phyloP scores from a whole-genome alignment of 1,140 invertebrate genomes.

The Drosophila sp. region DNA sequence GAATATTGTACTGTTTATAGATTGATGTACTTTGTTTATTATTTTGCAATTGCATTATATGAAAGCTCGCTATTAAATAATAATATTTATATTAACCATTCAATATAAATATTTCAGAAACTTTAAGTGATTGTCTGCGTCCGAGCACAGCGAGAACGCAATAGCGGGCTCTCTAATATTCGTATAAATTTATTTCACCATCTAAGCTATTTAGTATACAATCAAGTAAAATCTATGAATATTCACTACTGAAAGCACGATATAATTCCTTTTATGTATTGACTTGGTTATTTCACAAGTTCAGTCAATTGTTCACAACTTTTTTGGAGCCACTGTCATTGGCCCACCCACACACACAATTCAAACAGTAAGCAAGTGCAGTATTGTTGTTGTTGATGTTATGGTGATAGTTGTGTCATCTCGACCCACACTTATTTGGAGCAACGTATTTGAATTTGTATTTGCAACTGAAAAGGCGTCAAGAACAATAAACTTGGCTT shows the following conservation, averaged over 20 bases:
- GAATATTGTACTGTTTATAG: no score
- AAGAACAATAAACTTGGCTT: constrained; percentile 64
- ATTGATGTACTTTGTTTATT: no score
- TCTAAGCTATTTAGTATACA: not conserved
- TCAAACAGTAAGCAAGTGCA: constrained; percentile 9
- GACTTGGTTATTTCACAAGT: constrained; percentile 32
- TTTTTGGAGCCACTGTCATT: constrained; percentile 14
- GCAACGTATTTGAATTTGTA: not conserved
- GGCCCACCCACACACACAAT: constrained; percentile 1
- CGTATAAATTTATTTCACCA: constrained; percentile 1
- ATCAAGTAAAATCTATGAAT: not conserved
- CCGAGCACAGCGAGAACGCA: no score
- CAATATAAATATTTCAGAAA: no score
- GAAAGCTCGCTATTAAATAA: no score
- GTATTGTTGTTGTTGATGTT: constrained; percentile 15
- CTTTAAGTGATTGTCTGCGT: no score
- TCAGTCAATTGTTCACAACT: constrained; percentile 17
- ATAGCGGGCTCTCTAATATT: no score
- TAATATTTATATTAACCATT: no score
- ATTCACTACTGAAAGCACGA: not conserved
- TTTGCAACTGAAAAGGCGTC: constrained; percentile 14
- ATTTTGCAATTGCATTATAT: no score
- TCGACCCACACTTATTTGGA: constrained; percentile 32
- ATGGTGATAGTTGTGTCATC: constrained; percentile 16
- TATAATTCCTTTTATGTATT: constrained; percentile 9